These are phyloP conservation scores for Dysmachus trigonus DNA, from an alignment of 2,888 invertebrate species.

Conservation along the genomic window DNA sequence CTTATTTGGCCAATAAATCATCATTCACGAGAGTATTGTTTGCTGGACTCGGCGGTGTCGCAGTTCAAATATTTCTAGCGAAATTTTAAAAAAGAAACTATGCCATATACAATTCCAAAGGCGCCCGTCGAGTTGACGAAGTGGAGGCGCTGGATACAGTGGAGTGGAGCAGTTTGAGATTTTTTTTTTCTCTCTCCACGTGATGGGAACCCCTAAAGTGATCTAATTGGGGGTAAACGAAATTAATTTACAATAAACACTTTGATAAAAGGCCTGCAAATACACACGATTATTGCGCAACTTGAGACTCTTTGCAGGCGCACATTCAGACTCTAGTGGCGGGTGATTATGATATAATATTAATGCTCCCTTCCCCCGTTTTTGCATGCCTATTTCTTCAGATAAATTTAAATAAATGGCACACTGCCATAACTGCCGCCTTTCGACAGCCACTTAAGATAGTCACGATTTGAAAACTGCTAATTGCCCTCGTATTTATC, in stretches of 20 bases:
- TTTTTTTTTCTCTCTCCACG: neutral
- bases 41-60: neutral
- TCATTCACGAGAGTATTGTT: slow-evolving; percentile 11
- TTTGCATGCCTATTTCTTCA: neutral
- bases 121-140: neutral
- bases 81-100: neutral
- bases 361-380: neutral
- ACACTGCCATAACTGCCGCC: neutral
- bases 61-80: neutral
- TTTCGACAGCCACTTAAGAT: neutral
- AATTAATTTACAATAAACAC: slow-evolving; percentile 19
- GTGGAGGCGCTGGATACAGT: neutral
- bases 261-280: neutral
- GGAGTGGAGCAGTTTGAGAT: neutral
- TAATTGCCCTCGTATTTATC: neutral
- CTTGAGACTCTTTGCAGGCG: neutral
- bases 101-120: neutral
- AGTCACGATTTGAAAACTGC: neutral
- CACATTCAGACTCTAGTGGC: neutral
- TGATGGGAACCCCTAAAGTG: neutral
- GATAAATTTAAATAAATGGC: neutral
- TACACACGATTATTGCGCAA: neutral
- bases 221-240: slow-evolving; percentile 11
- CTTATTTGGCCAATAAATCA: slow-evolving; percentile 23
- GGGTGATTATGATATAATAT: neutral